A percentile compares a stretch with the other conserved stretches of the same genome.
Evolutionary conservation across 2,797 vertebrate genomes (phyloP).

Genomic region (Peromyscus nudipes): DNA sequence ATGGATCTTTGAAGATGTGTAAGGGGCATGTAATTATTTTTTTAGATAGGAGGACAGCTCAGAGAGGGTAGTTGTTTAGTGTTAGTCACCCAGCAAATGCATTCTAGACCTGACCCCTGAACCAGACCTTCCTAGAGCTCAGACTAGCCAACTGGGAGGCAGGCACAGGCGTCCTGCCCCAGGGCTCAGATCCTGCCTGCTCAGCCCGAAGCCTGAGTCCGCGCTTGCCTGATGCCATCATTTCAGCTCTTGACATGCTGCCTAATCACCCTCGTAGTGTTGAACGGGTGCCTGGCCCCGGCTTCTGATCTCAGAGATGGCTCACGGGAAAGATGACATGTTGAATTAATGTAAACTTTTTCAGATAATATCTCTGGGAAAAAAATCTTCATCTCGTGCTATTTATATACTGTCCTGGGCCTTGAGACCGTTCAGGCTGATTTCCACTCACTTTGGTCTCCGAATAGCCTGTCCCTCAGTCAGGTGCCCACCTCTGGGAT

Average conservation of each 20-base stretch:
- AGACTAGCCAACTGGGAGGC: neutral
- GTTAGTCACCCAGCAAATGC: slow-evolving; percentile 35
- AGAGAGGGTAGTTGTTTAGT: neutral
- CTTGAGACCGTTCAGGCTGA: neutral
- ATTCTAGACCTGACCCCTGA: neutral
- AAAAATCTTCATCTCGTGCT: slow-evolving; percentile 73
- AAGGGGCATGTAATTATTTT: neutral
- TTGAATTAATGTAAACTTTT: slow-evolving; percentile 85
- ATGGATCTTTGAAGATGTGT: neutral
- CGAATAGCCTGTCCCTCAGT: neutral
- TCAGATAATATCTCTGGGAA: slow-evolving; percentile 73
- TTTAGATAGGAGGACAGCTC: neutral
- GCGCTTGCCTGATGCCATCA: slow-evolving; percentile 56
- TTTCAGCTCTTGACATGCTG: neutral
- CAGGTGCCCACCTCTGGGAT: neutral
- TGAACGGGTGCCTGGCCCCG: slow-evolving; percentile 49
- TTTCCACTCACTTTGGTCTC: slow-evolving; percentile 61
- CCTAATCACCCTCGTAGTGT: slow-evolving; percentile 54
- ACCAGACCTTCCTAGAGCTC: neutral
- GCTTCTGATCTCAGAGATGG: slow-evolving; percentile 79
- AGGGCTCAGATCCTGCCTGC: neutral
- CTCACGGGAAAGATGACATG: slow-evolving; percentile 82
- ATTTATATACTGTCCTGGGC: slow-evolving; percentile 59
- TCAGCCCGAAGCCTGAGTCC: neutral
- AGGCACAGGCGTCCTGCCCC: neutral